Evolutionary conservation across 2,888 invertebrate species (phyloP).

Genomic region (Caenorhabditis doughertyi): DNA sequence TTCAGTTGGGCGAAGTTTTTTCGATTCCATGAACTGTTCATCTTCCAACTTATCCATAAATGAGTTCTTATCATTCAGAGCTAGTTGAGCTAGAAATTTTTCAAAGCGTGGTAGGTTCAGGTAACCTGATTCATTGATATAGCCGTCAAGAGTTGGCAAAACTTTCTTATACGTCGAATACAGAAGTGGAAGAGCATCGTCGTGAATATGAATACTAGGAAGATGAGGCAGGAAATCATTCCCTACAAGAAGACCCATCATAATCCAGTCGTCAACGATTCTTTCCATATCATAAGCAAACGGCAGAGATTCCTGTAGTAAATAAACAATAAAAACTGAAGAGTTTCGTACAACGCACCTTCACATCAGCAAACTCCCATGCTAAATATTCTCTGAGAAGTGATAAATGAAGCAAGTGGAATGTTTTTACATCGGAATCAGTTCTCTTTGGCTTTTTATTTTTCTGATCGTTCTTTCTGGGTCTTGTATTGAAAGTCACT

Average conservation of each 20-base stretch:
- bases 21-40: slow-evolving; percentile 43
- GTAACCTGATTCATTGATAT: slow-evolving; percentile 93
- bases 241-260: slow-evolving; percentile 85
- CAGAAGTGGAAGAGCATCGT: slow-evolving; percentile 91
- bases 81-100: slow-evolving; percentile 86
- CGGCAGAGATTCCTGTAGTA: slow-evolving; percentile 85
- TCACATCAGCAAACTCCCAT: slow-evolving; percentile 88
- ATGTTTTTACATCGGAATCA: slow-evolving; percentile 88
- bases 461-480: slow-evolving; percentile 36
- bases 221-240: slow-evolving; percentile 98
- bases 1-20: neutral
- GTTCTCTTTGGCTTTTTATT: slow-evolving; percentile 51
- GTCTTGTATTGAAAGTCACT: slow-evolving; percentile 85
- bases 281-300: slow-evolving; percentile 92
- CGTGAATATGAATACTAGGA: slow-evolving; percentile 94
- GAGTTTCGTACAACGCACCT: neutral
- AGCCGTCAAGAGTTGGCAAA: slow-evolving; percentile 92
- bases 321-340: slow-evolving; percentile 33
- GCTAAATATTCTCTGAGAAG: slow-evolving; percentile 94
- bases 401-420: slow-evolving; percentile 94
- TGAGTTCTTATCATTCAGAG: slow-evolving; percentile 65
- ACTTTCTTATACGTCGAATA: slow-evolving; percentile 88
- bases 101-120: slow-evolving; percentile 91
- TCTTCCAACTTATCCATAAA: slow-evolving; percentile 61
- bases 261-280: slow-evolving; percentile 97